Conservation (phyloP, 1,140 invertebrate species). For the Halyomorpha halys region DNA sequence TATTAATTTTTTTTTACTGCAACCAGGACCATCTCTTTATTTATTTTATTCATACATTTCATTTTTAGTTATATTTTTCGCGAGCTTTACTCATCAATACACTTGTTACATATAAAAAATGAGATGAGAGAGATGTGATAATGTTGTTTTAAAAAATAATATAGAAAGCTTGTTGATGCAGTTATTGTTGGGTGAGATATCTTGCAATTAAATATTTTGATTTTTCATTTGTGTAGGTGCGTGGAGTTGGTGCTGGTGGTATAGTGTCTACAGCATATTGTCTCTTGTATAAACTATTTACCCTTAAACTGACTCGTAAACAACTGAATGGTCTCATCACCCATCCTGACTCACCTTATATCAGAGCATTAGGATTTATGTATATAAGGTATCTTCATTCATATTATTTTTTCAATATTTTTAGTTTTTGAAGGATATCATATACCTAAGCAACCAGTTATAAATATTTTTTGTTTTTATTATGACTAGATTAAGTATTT, state of each 20-base stretch:
- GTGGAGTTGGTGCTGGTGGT: constrained; percentile 96
- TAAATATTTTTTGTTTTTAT: too few species aligned
- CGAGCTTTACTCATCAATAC: too few species aligned
- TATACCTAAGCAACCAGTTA: too few species aligned
- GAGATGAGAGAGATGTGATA: too few species aligned
- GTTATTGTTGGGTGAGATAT: background rate
- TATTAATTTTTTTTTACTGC: too few species aligned
- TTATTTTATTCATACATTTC: too few species aligned
- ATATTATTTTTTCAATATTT: background rate
- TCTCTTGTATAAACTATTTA: constrained; percentile 97
- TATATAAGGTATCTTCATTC: constrained; percentile 60
- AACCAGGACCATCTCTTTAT: too few species aligned
- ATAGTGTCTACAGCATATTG: constrained; percentile 98
- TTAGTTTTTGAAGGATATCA: background rate
- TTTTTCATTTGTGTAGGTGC: constrained; percentile 51
- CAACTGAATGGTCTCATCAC: constrained; percentile 92
- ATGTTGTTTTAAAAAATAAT: too few species aligned
- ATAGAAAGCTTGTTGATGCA: too few species aligned
- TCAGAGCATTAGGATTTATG: constrained; percentile 93
- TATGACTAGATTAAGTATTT: too few species aligned
- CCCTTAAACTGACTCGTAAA: constrained; percentile 89
- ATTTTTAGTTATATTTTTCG: too few species aligned
- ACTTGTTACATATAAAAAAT: too few species aligned
- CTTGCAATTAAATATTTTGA: constrained; percentile 1
- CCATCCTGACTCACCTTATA: constrained; percentile 94